Base-by-base conservation (phyloP, 2,113 vertebrate genomes). In the Bolborhynchus lineola region DNA sequence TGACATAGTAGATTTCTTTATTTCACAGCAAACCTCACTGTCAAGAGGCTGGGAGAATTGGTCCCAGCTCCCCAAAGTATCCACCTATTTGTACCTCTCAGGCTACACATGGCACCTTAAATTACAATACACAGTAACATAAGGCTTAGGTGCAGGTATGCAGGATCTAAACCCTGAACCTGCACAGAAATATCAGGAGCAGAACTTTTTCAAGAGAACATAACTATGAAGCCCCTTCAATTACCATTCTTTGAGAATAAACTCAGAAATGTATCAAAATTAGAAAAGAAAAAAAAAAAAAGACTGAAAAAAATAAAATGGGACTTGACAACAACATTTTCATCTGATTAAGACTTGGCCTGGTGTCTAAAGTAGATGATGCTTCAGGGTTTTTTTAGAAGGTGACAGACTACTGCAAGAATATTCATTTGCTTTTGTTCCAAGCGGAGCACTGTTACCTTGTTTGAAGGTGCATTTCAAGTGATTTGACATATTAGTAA, bases 101-200 rank as follows among this genome's bases (percentile, higher is more conserved):
- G 2, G 47, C 14, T 67, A 7, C 13, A 31, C 4, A 8, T 3
- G 39, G 17, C 16, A 33, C 12, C 11, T 46, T 37, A 41, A 74
- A 71, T 12, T 29, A 17, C 53, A 25, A 21, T 31, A 13, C 1
- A 23, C 4, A 44, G 4, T 16, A 70, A n/a, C 0, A 0, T 1
- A 44, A 64, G 7, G 20, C 4, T 68, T 23, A 47, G 18, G 16
- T 39, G 35, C 13, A 82, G 17, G 5, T 39, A 76, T n/a, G 50
- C 2, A 29, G 12, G 1, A 64, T 88, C 33, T 62, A 60, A 62
- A 47, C 23, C 9, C 21, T 75, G 4, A 7, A 20, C 5, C 29
- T 37, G 10, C 28, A 88, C 24, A 74, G 24, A 71, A 44, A 65
- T 6, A 74, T 6, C 26, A 35, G 33, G 13, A 71, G 6, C 16